phyloP scores from a whole-genome alignment of 2,113 vertebrate species.

The Riparia riparia region DNA sequence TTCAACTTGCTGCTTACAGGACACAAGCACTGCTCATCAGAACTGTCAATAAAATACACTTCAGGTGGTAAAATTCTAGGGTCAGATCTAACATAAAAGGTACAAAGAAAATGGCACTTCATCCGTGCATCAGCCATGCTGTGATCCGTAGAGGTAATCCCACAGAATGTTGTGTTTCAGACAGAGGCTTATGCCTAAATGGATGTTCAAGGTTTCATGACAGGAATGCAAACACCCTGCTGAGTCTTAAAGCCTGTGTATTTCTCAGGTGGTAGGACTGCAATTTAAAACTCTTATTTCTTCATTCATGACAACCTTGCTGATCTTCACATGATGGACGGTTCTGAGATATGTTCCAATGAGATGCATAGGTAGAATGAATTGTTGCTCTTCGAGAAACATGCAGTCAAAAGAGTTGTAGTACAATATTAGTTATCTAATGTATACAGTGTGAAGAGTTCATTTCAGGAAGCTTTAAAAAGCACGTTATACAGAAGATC shows the following conservation, averaged over 20 bases:
- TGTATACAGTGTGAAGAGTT: conserved; percentile 14
- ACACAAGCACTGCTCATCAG: neutral
- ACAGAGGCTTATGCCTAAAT: neutral
- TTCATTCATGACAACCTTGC: neutral
- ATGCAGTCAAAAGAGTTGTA: neutral
- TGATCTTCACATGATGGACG: conserved; percentile 22
- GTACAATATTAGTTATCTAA: neutral
- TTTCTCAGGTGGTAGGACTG: conserved; percentile 24
- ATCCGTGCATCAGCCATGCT: neutral
- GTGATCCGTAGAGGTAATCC: neutral
- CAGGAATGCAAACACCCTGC: conserved; percentile 39
- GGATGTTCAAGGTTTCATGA: neutral
- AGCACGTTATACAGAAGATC: conserved; percentile 8
- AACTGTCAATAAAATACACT: neutral
- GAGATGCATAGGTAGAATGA: neutral
- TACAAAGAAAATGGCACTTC: neutral
- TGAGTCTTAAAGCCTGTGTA: conserved; percentile 5
- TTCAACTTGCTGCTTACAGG: neutral
- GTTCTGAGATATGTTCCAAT: neutral
- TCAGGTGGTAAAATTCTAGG: neutral
- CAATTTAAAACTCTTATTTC: conserved; percentile 49
- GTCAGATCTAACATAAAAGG: neutral
- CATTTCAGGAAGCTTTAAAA: conserved; percentile 19
- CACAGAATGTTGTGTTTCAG: neutral
- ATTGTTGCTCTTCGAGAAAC: neutral